Conservation (phyloP, 2,797 vertebrate species). For the Pseudochromis fuscus region DNA sequence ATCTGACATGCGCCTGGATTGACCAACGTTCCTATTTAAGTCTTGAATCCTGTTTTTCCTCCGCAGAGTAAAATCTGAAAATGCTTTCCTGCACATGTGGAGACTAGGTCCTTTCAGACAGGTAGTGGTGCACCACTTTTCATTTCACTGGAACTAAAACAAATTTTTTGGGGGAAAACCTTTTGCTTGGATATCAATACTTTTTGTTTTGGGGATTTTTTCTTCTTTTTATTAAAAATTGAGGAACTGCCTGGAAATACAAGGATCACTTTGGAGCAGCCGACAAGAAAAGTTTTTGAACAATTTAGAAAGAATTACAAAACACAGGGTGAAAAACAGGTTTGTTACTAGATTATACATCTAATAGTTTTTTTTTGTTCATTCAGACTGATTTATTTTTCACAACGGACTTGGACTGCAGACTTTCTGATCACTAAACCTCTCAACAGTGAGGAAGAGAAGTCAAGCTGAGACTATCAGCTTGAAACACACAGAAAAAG, state of each 20-base stretch:
- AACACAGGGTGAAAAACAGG: conserved; percentile 10
- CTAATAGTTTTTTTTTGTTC: conserved; percentile 24
- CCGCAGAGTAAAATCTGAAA: conserved; percentile 55
- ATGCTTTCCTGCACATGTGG: conserved; percentile 52
- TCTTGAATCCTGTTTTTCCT: conserved; percentile 54
- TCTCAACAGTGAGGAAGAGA: conserved; percentile 14
- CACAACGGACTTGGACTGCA: conserved; percentile 30
- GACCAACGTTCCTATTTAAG: conserved; percentile 57
- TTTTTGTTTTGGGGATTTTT: neutral
- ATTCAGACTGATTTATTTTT: conserved; percentile 39
- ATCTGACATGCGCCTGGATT: conserved; percentile 68
- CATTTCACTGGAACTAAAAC: conserved; percentile 47
- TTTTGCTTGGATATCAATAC: conserved; percentile 51
- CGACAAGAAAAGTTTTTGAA: conserved; percentile 22
- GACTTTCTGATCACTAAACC: conserved; percentile 26
- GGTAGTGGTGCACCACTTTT: conserved; percentile 45
- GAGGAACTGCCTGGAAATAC: conserved; percentile 52
- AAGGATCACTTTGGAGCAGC: conserved; percentile 38
- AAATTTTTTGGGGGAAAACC: conserved; percentile 28
- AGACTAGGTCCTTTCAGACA: conserved; percentile 37
- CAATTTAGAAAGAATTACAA: conserved; percentile 31
- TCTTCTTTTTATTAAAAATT: conserved; percentile 4
- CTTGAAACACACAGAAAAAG: neutral
- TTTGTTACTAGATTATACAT: conserved; percentile 41
- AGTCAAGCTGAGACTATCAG: conserved; percentile 29